phyloP scores from a whole-genome alignment of 30 jellyfish, hydroid and myxozoan genomes.

The Aurelia aurita region DNA sequence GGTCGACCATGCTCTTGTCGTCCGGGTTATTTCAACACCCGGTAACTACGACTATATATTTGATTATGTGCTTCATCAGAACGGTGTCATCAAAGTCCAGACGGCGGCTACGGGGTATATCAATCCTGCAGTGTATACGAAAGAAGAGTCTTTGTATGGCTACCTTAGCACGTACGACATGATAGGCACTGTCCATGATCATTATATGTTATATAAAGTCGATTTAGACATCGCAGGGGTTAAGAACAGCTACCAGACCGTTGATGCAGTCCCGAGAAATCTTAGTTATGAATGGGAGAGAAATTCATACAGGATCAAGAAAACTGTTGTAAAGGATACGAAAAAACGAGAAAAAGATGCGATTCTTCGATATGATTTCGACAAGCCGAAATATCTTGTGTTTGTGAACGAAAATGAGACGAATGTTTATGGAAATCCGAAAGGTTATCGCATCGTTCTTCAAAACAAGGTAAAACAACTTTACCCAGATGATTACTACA shows the following conservation, averaged over 20 bases:
- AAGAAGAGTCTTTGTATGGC: slow-evolving; percentile 58
- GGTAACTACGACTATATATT: slow-evolving; percentile 63
- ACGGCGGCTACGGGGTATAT: slow-evolving; percentile 74
- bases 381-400: slow-evolving; percentile 71
- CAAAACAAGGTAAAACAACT: slow-evolving; percentile 62
- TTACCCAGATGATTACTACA: slow-evolving; percentile 46
- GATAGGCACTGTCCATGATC: slow-evolving; percentile 79
- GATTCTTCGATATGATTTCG: slow-evolving; percentile 48
- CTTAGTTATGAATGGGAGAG: slow-evolving; percentile 50
- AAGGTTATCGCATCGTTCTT: slow-evolving; percentile 65
- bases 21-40: slow-evolving; percentile 66
- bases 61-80: slow-evolving; percentile 63
- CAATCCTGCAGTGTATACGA: slow-evolving; percentile 34
- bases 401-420: slow-evolving; percentile 50
- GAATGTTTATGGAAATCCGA: slow-evolving; percentile 66
- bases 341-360: slow-evolving; percentile 77
- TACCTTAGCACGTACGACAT: slow-evolving; percentile 16
- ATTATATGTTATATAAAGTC: slow-evolving; percentile 65
- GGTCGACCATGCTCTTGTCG: slow-evolving; percentile 56
- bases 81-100: slow-evolving; percentile 63
- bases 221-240: slow-evolving; percentile 81
- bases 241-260: slow-evolving; percentile 69
- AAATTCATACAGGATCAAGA: slow-evolving; percentile 31
- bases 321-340: slow-evolving; percentile 23
- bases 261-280: slow-evolving; percentile 54